Evolutionary conservation across 1,140 invertebrate species (phyloP), one percentile per base, ranked within the genome.

Genomic region (Pseudomyrmex pallidus): DNA sequence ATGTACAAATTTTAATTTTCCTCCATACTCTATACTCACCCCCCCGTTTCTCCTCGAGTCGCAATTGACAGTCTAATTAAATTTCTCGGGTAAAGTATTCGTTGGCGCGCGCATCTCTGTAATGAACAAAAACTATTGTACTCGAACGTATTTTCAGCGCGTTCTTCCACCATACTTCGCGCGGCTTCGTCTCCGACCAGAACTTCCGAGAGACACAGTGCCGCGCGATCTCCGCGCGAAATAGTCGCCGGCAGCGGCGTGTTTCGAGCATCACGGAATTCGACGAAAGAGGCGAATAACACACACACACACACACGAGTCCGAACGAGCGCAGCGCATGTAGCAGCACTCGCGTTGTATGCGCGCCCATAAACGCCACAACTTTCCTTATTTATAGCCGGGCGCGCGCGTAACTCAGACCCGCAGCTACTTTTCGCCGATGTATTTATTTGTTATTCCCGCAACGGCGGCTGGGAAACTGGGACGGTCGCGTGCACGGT

Each of bases 401-500:
- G 74, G 54, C 61, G 64, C 76, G 82, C 82, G 80, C 82, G 84
- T 91, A 90, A 89, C 85, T 91, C 91, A 90, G 76, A 64, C 5
- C 35, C 74, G 76, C 77, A 90, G 88, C 91, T 90, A 92, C 90
- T 92, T 92, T 92, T 91, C 87, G 88, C 88, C 66, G 85, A 91
- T 91, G 68, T 90, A 91, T 92, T 91, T 92, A 92, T 91, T 91
- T 91, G 90, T 92, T 92, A 87, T 90, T 90, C 88, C 48, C n/a
- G 61, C 59, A 78, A 84, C 87, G 87, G 35, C 73, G 84, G 68
- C 50, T 84, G 35, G 5, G 44, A 74, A 87, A 87, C 82, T 89
- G 89, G 85, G 85, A 87, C 82, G 74, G 70, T 73, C 57, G 62
- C 44, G 50, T 83, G 87, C 82, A 87, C 80, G 62, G 62, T 82